These are phyloP conservation scores for Embidobia sp. DNA, from an alignment of 2,888 invertebrate species.

Conservation along the genomic window DNA sequence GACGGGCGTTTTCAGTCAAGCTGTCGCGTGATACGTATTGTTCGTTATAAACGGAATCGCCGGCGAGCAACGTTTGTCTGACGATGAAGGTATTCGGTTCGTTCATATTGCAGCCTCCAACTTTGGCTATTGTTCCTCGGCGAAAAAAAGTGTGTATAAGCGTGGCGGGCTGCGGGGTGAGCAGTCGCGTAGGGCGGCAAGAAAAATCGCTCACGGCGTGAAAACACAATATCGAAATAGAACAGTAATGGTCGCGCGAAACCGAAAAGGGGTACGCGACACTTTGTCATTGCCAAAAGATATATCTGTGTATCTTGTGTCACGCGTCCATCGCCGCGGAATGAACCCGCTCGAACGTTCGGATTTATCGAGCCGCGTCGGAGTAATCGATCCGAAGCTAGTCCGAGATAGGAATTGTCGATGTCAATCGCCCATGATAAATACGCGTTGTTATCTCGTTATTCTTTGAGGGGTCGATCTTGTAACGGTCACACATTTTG, in stretches of 20 bases:
- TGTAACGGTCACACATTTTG: neutral
- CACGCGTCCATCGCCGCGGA: slow-evolving; percentile 55
- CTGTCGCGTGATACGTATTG: slow-evolving; percentile 76
- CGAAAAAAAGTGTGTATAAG: slow-evolving; percentile 25
- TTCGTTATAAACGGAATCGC: slow-evolving; percentile 71
- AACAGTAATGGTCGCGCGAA: slow-evolving; percentile 37
- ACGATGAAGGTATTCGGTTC: slow-evolving; percentile 40
- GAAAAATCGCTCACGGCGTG: slow-evolving; percentile 29
- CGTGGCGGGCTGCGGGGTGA: no score
- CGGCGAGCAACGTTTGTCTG: slow-evolving; percentile 55
- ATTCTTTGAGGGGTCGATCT: slow-evolving; percentile 19
- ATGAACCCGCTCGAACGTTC: slow-evolving; percentile 41
- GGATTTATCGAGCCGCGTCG: slow-evolving; percentile 48
- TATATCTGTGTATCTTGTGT: slow-evolving; percentile 59
- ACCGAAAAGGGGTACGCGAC: slow-evolving; percentile 30
- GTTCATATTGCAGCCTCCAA: slow-evolving; percentile 19
- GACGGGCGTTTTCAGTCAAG: slow-evolving; percentile 71
- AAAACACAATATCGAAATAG: slow-evolving; percentile 31
- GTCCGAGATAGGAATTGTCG: slow-evolving; percentile 38
- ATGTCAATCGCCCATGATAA: slow-evolving; percentile 54
- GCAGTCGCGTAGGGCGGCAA: slow-evolving; percentile 2
- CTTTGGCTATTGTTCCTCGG: slow-evolving; percentile 44
- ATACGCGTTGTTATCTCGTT: slow-evolving; percentile 48
- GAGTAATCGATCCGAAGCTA: slow-evolving; percentile 39
- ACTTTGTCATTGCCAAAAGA: slow-evolving; percentile 59